These are phyloP conservation scores for Pteropus rufus DNA, from an alignment of 2,797 vertebrate genomes.

Conservation along the genomic window DNA sequence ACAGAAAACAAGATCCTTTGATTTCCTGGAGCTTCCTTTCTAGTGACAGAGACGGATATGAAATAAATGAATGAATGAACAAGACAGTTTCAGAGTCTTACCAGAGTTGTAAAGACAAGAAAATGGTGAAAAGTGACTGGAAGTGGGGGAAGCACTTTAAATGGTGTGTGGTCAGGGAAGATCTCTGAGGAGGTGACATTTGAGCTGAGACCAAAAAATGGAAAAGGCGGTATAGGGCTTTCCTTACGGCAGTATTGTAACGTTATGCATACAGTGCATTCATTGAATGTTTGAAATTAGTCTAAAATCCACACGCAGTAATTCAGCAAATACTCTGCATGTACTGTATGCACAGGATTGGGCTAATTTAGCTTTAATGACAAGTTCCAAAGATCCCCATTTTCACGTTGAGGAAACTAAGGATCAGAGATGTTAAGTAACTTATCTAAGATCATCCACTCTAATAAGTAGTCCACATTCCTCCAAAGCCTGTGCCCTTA, in stretches of 20 bases:
- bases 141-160: not conserved
- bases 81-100: not conserved
- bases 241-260: not conserved
- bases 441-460: not conserved
- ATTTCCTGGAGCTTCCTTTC: not conserved
- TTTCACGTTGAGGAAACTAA: not conserved
- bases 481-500: not conserved
- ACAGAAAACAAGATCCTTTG: not conserved
- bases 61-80: not conserved
- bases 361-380: not conserved
- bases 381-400: not conserved
- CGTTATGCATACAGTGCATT: not conserved
- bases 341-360: not conserved
- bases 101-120: not conserved
- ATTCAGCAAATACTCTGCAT: not conserved
- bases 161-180: not conserved
- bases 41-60: not conserved
- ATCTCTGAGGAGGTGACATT: not conserved
- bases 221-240: not conserved
- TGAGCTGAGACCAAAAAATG: not conserved
- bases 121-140: not conserved
- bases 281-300: not conserved
- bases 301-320: not conserved
- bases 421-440: not conserved
- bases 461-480: not conserved